These are phyloP conservation scores for Andrena minutula DNA, from an alignment of 2,888 invertebrate species.

Conservation along the genomic window DNA sequence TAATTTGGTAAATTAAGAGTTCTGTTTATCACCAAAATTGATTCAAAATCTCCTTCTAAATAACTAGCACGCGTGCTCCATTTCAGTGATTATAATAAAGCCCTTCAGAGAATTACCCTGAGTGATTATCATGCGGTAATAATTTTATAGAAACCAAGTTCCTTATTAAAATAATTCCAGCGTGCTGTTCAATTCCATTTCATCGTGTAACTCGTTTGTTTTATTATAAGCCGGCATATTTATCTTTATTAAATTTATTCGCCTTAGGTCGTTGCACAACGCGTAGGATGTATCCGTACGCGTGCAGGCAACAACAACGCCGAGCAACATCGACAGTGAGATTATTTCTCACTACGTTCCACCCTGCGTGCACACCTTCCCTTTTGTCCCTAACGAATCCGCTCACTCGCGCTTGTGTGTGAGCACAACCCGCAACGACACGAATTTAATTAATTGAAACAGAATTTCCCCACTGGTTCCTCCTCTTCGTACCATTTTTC, in stretches of 20 bases:
- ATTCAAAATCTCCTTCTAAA: too few relatives aligned
- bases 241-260: conserved; percentile 44
- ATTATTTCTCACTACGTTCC: conserved; percentile 33
- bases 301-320: background rate
- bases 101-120: too few relatives aligned
- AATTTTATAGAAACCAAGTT: too few relatives aligned
- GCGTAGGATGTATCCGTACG: conserved; percentile 29
- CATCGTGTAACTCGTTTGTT: background rate
- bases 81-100: too few relatives aligned
- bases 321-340: conserved; percentile 6
- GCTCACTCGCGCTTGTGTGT: background rate
- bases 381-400: background rate
- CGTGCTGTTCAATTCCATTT: too few relatives aligned
- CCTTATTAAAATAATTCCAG: too few relatives aligned
- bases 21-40: too few relatives aligned
- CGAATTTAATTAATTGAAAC: conserved; percentile 46
- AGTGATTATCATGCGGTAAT: too few relatives aligned
- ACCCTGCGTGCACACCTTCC: background rate
- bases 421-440: too few relatives aligned
- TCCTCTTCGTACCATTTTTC: background rate
- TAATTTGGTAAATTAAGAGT: too few relatives aligned
- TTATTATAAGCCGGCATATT: background rate
- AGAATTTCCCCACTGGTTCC: background rate
- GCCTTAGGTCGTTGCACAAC: background rate
- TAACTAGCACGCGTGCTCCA: too few relatives aligned